Base-by-base conservation (phyloP, 1,140 invertebrate genomes). In the Diploscapter pachys region DNA sequence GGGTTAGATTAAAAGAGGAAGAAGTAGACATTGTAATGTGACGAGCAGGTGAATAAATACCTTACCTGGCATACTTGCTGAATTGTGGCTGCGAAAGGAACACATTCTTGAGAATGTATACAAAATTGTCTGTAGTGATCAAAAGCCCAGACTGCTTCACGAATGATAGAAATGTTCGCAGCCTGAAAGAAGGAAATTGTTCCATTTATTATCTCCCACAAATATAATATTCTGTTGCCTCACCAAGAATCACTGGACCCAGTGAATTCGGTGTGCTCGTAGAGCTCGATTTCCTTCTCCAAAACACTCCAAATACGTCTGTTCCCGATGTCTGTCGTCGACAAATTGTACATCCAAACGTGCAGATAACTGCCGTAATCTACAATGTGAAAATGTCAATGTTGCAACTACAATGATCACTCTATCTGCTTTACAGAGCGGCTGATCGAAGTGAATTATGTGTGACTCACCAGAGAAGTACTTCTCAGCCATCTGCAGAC, bases 111-210 rank as follows among this genome's bases (percentile, higher is more conserved):
- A 84, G 57, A 51, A 82, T 65, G 59, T 79, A 78, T 48, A 85
- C 79, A 81, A 84, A 84, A 59, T 83, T 82, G 9, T 76, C 71
- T 49, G 70, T 57, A 5, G 76, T 85, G 6, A 85, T 89, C 13
- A 94, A 90, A 13, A 93, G 91, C 72, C 91, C 89, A 78, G 92
- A 92, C 74, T 90, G 88, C 3, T 90, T 89, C 0, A 92, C 88
- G 82, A 93, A 95, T 51, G 89, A 90, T 0, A 93, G 85, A 81
- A 94, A 96, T n/a, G 90, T 90, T 74, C 93, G 88, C 0, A 96
- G 85, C 31, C 31, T 31, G 31, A 31, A 31, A 31, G 94, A 86
- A 95, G 93, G 75, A 95, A 88, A 11, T 59, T 59, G 11, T 11
- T 59, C 13, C 11, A 59, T 59, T 13, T 11, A 11, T 13, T 11